Percentiles rank a stretch among this genome's conserved stretches.
Conservation (phyloP, 2,113 vertebrate genomes). For the Cheirogaleus medius region DNA sequence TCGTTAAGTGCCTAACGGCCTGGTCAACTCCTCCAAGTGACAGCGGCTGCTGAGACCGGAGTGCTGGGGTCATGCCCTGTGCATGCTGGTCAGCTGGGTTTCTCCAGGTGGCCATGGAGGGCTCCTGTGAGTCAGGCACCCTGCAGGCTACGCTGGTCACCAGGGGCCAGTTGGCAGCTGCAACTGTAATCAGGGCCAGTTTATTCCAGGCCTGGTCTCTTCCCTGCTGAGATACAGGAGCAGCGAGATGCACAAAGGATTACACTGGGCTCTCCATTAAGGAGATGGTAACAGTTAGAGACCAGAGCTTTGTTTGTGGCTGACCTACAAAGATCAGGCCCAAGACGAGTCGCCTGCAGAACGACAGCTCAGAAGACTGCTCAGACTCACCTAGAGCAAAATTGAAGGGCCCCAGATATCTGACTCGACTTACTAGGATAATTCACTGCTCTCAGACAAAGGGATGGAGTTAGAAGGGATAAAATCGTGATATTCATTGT, state of each 20-base stretch:
- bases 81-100: neutral
- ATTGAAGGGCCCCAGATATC: neutral
- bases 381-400: neutral
- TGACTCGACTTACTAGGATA: rapidly evolving
- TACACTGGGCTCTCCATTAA: rapidly evolving
- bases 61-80: neutral
- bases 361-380: rapidly evolving
- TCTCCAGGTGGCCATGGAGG: neutral
- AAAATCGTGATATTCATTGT: neutral
- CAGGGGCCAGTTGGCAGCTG: neutral
- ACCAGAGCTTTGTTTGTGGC: rapidly evolving
- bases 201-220: neutral
- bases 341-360: neutral
- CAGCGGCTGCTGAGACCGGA: neutral
- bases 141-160: neutral
- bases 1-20: neutral
- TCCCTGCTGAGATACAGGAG: neutral
- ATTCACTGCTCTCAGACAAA: neutral
- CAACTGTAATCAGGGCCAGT: neutral
- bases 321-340: neutral
- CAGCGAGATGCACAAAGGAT: rapidly evolving
- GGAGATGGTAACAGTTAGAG: neutral
- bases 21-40: neutral
- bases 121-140: neutral
- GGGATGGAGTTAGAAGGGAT: too few relatives aligned